A percentile compares a stretch with the other conserved stretches of the same genome.
Conservation (phyloP, 2,797 vertebrate species). For the Lagorchestes hirsutus region DNA sequence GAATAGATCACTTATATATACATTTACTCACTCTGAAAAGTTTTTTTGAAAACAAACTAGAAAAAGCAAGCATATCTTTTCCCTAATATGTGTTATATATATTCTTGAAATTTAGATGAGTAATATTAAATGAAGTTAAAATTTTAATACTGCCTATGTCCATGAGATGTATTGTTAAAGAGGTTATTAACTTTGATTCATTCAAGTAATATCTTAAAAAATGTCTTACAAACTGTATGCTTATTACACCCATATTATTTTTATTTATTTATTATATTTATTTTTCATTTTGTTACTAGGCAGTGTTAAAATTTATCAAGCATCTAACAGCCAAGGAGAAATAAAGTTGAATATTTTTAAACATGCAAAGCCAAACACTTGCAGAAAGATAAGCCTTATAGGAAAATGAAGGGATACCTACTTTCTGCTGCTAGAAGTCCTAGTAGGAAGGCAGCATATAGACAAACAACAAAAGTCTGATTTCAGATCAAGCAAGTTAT, state of each 20-base stretch:
- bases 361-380: conserved; percentile 87
- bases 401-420: conserved; percentile 94
- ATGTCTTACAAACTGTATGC: conserved; percentile 30
- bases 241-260: neutral
- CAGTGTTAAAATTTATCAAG: conserved; percentile 86
- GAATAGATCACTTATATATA: conserved; percentile 59
- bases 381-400: conserved; percentile 85
- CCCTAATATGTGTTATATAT: conserved; percentile 64
- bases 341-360: conserved; percentile 78
- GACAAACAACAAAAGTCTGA: conserved; percentile 91
- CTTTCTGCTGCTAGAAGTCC: conserved; percentile 99
- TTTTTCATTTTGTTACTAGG: conserved; percentile 63
- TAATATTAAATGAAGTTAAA: conserved; percentile 69
- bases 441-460: conserved; percentile 93
- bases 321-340: conserved; percentile 77
- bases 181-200: conserved; percentile 50
- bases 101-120: conserved; percentile 71
- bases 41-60: conserved; percentile 72
- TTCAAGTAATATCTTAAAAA: conserved; percentile 43
- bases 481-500: conserved; percentile 86
- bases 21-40: conserved; percentile 69
- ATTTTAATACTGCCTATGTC: conserved; percentile 86
- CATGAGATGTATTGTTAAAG: conserved; percentile 59
- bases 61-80: conserved; percentile 67
- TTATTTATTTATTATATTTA: too few relatives aligned